Conservation (phyloP, 2,797 vertebrate genomes). For the Gymnocypris eckloni region DNA sequence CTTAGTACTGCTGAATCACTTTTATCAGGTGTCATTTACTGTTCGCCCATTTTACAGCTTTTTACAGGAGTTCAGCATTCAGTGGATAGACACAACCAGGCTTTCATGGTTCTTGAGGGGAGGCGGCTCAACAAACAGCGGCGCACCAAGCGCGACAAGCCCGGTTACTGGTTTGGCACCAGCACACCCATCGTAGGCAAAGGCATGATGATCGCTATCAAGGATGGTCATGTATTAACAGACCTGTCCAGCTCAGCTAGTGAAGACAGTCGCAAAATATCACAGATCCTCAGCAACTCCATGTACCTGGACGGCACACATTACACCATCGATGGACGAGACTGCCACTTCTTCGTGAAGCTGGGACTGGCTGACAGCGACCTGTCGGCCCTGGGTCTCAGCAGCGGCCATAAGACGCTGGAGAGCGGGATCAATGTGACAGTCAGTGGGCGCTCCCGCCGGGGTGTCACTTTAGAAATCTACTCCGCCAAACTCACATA, state of each 20-base stretch:
- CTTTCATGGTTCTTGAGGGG: constrained; percentile 89
- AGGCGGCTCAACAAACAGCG: constrained; percentile 83
- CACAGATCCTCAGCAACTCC: constrained; percentile 84
- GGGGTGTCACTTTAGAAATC: constrained; percentile 87
- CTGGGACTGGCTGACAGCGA: constrained; percentile 83
- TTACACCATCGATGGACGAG: constrained; percentile 87
- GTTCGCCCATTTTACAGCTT: constrained; percentile 69
- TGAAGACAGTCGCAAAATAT: constrained; percentile 87
- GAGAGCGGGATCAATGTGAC: constrained; percentile 86
- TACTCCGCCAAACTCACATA: constrained; percentile 80
- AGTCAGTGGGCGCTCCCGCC: constrained; percentile 83
- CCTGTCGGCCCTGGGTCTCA: constrained; percentile 84
- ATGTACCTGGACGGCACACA: constrained; percentile 87
- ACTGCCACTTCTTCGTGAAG: constrained; percentile 90
- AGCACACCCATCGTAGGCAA: constrained; percentile 85
- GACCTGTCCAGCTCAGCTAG: constrained; percentile 82
- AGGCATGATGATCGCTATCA: constrained; percentile 88
- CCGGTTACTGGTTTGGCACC: constrained; percentile 88
- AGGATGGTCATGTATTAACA: constrained; percentile 84
- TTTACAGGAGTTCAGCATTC: constrained; percentile 88
- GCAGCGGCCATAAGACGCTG: constrained; percentile 82
- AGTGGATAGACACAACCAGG: constrained; percentile 87
- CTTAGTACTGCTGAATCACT: not conserved
- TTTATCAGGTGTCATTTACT: constrained; percentile 16
- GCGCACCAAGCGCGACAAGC: constrained; percentile 81